Evolutionary conservation across 1,140 invertebrate species (phyloP).

Genomic region (Rhopalosiphum maidis): DNA sequence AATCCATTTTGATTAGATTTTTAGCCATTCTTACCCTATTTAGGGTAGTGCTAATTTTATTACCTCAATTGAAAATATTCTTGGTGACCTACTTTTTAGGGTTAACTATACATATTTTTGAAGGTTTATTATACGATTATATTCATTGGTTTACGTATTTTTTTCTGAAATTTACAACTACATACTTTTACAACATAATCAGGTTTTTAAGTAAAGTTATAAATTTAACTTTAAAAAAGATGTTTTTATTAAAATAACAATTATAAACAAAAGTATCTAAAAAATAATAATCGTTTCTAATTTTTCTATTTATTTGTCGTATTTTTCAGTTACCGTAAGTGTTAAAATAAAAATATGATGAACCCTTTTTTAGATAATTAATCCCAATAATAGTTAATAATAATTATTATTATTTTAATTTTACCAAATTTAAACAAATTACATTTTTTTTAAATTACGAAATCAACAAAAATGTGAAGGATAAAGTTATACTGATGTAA

Average conservation of each 20-base stretch:
- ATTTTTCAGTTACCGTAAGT: too few species aligned
- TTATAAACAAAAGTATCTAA: not conserved
- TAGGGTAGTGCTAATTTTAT: not conserved
- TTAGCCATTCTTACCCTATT: conserved; percentile 21
- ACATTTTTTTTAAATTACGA: not conserved
- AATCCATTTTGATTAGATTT: conserved; percentile 29
- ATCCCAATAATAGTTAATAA: not conserved
- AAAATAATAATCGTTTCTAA: too few species aligned
- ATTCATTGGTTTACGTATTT: not conserved
- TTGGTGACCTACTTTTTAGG: not conserved
- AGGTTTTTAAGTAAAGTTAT: not conserved
- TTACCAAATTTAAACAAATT: not conserved
- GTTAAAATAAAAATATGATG: too few species aligned
- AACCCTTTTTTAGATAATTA: not conserved
- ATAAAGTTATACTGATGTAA: not conserved
- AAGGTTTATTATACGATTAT: not conserved
- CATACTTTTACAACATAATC: too few species aligned
- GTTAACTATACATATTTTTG: not conserved
- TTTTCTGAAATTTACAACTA: not conserved
- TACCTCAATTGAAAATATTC: not conserved
- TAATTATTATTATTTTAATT: not conserved
- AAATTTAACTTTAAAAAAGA: not conserved
- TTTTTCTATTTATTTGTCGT: not conserved
- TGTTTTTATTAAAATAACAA: not conserved
- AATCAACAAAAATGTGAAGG: not conserved